Evolutionary conservation across 1,140 invertebrate species (phyloP), one percentile per base, ranked within the genome.

Genomic region (Anastrepha ludens): DNA sequence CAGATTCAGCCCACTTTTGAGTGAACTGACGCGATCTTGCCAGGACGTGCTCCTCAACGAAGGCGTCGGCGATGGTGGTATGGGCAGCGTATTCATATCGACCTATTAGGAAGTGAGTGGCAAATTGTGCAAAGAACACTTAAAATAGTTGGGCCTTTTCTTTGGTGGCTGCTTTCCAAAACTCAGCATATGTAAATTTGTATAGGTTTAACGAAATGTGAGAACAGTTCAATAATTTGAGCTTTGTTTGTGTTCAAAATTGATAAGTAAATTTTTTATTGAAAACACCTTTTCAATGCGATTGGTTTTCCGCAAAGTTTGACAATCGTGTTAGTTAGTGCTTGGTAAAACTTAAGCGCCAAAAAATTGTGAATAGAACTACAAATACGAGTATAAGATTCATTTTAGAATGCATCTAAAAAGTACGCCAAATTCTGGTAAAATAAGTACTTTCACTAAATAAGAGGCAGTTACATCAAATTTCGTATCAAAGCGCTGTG

Each of bases 21-120:
- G 85, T 64, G 88, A 89, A 59, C 88, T 88, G 0, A 88, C 74
- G 44, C 88, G 17, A 74, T 89, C 90, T 55, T 92, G 91, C 91
- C 91, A 92, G 85, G 78, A 88, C 65, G 89, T 87, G 47, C 90
- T 92, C 50, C 90, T 91, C 87, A 91, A 89, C 15, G 91, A 92
- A 13, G 91, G 91, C 58, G 91, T 92, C 29, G 91, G 91, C 78
- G 91, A 93, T 44, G 91, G 89, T 65, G 91, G 88, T 87, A 88
- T 65, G 41, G 85, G 87, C 29, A 88, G 62, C 59, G 81, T 59
- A 60, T 44, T 85, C 50, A 29, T 41, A n/a, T 86, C 44, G 59
- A 86, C 85, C 85, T 86, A 60, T 20, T 81, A 47, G 44, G 74
- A 81, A 81, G 44, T 81, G 74, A 81, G 74, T 81, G 74, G 74